Evolutionary conservation across 2,113 vertebrate species (phyloP).

Genomic region (Carettochelys insculpta): DNA sequence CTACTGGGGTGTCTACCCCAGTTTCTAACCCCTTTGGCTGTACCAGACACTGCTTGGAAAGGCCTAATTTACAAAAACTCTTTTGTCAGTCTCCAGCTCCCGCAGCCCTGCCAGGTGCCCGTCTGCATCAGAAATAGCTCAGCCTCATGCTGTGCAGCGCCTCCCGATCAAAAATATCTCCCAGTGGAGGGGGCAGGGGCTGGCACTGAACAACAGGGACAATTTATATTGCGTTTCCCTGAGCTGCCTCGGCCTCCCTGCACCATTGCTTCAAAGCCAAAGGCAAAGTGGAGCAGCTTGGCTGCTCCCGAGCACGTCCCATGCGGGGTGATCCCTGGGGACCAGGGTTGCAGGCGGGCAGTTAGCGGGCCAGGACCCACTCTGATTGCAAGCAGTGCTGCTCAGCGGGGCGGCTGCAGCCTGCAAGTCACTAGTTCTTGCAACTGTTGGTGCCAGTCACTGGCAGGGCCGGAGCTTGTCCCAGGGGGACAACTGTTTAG

Average conservation of each 20-base stretch:
- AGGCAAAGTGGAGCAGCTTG: neutral
- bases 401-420: no score
- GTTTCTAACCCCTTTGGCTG: neutral
- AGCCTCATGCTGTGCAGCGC: rapidly evolving
- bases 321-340: neutral
- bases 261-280: neutral
- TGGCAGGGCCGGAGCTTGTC: neutral
- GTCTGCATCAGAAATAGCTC: neutral
- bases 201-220: neutral
- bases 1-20: neutral
- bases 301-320: neutral
- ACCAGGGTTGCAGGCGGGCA: no score
- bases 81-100: neutral
- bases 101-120: neutral
- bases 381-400: neutral
- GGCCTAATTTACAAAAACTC: neutral
- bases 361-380: neutral
- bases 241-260: neutral
- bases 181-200: neutral
- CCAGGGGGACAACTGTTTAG: no score
- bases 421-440: neutral
- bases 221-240: rapidly evolving
- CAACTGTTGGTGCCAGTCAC: neutral
- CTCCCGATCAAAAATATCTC: neutral
- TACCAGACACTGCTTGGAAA: no score